Base-by-base conservation (phyloP, 2,113 vertebrate genomes). In the Protobothrops mucrosquamatus region DNA sequence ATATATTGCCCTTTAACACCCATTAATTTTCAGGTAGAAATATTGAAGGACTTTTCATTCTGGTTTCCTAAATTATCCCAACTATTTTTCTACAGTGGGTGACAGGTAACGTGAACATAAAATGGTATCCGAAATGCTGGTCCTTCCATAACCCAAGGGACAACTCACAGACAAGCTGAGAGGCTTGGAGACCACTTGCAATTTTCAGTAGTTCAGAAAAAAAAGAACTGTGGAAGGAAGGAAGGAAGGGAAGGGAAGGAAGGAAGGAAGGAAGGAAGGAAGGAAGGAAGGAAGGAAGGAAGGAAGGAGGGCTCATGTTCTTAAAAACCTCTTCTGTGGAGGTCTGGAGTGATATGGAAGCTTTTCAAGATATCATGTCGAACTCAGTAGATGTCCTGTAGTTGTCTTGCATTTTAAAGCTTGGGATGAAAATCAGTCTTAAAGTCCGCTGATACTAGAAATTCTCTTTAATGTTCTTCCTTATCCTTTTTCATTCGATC, bases 371-470 rank as follows among this genome's bases (percentile, higher is more conserved):
- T 51, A 26, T 20, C 34, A 24, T n/a, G 51, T 87, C 56, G 34
- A 51, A 51, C n/a, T 9, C 43, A 6, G 14, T 52, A 51, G 18
- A 64, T 54, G 46, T 87, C 18, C 56, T 12, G 14, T 14, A 5
- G 34, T 18, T 22, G 90, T 7, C 23, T 74, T 48, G 92, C 43
- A 51, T 0, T 55, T 56, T 91, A 59, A 20, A 91, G 89, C 69
- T 88, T 23, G 91, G 87, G 90, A n/a, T 20, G 89, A 61, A 57
- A 43, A 94, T 94, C 54, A 87, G 93, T 92, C 57, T 93, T 93
- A 93, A 51, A 93, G 89, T 95, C 93, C 93, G 96, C 94, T 95
- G 92, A 91, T 51, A 14, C 0, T 93, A 96, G 96, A 98, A 98
- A 97, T 97, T 96, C 97, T 97, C 95, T 96, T 95, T 94, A 96